A percentile compares a stretch with the other conserved stretches of the same genome.
These are phyloP conservation scores for Sarcoramphus papa DNA, from an alignment of 2,797 vertebrate species.

Conservation along the genomic window DNA sequence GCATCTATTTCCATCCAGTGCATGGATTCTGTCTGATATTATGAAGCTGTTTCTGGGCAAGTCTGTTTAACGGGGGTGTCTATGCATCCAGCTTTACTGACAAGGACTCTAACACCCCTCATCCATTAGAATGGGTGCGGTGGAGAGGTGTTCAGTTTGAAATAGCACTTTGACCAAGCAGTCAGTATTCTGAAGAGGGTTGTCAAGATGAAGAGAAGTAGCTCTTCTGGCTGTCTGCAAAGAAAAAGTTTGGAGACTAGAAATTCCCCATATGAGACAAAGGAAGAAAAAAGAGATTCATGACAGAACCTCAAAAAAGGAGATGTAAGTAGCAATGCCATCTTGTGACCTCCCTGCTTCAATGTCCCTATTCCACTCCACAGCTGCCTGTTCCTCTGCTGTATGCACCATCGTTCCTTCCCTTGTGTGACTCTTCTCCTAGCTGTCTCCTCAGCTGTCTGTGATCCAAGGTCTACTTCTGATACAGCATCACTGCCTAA, in stretches of 20 bases:
- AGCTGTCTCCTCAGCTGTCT: neutral
- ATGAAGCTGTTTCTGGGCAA: neutral
- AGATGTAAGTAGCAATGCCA: neutral
- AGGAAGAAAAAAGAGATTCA: neutral
- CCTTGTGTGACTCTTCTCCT: neutral
- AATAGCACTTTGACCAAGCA: neutral
- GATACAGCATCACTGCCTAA: neutral
- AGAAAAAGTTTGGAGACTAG: neutral
- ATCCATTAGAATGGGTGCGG: neutral
- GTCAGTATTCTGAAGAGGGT: neutral
- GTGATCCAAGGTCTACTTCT: neutral
- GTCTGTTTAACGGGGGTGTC: neutral
- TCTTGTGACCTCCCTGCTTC: neutral
- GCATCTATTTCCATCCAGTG: neutral
- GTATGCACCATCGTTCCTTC: neutral
- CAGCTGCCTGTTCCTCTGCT: neutral
- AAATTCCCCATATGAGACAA: neutral
- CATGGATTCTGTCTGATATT: neutral
- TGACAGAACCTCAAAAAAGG: neutral
- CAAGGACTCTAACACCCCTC: neutral
- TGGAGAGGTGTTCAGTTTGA: neutral
- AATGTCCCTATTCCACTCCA: neutral
- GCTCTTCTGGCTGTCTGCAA: neutral
- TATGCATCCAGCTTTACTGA: neutral
- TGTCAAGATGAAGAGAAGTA: neutral